Evolutionary conservation across 2,113 vertebrate genomes (phyloP), one percentile per base, ranked within the genome.

Genomic region (Ranitomeya imitator): DNA sequence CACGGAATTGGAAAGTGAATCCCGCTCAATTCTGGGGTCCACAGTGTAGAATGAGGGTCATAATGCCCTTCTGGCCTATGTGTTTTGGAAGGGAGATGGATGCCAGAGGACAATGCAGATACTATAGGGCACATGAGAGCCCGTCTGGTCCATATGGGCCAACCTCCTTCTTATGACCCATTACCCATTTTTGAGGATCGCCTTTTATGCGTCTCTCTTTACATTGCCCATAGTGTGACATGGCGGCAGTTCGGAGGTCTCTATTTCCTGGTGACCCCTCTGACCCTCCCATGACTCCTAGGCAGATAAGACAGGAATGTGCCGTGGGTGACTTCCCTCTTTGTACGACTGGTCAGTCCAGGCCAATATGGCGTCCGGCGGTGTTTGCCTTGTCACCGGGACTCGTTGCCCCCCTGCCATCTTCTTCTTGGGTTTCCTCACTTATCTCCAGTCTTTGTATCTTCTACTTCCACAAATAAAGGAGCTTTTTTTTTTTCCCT

Each of bases 401-500:
- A 63, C 80, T 82, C 73, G 16, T 16, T 31, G 59, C 18, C 26
- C 52, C 57, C 77, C 26, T 19, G 76, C 37, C 18, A 19, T 79
- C 69, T 61, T 37, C 14, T 67, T 26, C 60, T 63, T 8, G 74
- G 45, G 19, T 65, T 26, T 61, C 79, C 52, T n/a, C 23, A 37
- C 31, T 74, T 74, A 82, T 73, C 79, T 88, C 14, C 5, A 51
- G 15, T 23, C 16, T 45, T 71, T 80, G 74, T 78, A 26, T 77
- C 26, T n/a, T 57, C 18, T 37, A 16, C 23, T 74, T 73, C 85
- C 73, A 23, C 23, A 74, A 57, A 79, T 76, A 55, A 55, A 63
- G n/a, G 85, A 86, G 57, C 84, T 57, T 71, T 45, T 31, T 71
- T 45, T 31, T 45, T 74, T 73, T 19, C 13, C 67, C 74, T 69